A percentile compares a stretch with the other conserved stretches of the same genome.
phyloP scores from a whole-genome alignment of 2,113 vertebrate genomes.

The Callipepla squamata region DNA sequence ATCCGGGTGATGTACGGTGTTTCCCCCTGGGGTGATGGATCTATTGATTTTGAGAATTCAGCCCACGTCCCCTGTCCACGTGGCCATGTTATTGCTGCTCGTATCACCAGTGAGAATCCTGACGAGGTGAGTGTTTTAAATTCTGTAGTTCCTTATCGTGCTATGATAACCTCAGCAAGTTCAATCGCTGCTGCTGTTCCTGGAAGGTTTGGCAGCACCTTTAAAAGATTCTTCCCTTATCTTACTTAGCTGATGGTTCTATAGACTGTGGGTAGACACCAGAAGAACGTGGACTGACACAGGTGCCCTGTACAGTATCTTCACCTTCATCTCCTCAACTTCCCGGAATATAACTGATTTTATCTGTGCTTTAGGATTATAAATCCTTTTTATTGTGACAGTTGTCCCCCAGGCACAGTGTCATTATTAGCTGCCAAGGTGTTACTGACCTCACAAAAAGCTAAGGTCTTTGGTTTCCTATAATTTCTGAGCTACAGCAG shows the following conservation, averaged over 20 bases:
- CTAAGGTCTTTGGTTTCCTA: not conserved
- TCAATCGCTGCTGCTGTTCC: not conserved
- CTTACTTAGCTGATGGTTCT: not conserved
- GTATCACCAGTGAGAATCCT: conserved; percentile 98
- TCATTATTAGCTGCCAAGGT: not conserved
- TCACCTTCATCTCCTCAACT: not conserved
- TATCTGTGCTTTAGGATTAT: not conserved
- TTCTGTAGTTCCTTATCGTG: accelerated
- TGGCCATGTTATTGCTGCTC: conserved; percentile 96
- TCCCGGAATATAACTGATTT: not conserved
- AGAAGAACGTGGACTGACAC: not conserved
- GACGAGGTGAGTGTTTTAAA: conserved; percentile 85
- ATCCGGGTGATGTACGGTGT: conserved; percentile 94
- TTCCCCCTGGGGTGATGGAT: conserved; percentile 92
- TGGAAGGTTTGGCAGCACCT: not conserved
- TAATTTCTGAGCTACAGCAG: not conserved
- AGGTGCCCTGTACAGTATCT: not conserved
- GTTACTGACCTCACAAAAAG: not conserved
- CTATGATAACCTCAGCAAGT: accelerated
- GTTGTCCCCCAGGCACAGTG: not conserved
- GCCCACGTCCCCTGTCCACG: conserved; percentile 89
- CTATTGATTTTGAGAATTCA: conserved; percentile 93
- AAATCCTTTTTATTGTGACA: not conserved
- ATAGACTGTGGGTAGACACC: not conserved
- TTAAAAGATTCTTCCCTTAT: not conserved